Conservation (phyloP, 2,888 invertebrate genomes). For the Cyclophora albipunctata region DNA sequence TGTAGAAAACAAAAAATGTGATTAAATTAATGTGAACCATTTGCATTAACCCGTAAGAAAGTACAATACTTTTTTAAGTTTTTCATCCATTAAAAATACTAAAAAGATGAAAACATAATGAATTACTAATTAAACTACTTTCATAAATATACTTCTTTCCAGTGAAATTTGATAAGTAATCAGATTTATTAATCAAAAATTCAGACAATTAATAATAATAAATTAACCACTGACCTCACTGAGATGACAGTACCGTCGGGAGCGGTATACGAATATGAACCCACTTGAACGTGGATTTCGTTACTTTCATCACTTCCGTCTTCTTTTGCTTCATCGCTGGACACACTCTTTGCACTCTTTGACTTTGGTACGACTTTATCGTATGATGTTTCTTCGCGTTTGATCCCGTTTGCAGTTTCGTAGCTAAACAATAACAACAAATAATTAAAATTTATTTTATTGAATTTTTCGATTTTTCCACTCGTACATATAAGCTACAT, state of each 20-base stretch:
- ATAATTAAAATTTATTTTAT: conserved; percentile 1
- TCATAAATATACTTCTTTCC: too few relatives aligned
- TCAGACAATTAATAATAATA: too few relatives aligned
- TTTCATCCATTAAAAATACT: too few relatives aligned
- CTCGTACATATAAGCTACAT: not conserved
- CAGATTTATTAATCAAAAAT: too few relatives aligned
- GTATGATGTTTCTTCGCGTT: conserved; percentile 82
- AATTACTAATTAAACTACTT: too few relatives aligned
- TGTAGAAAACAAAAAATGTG: conserved; percentile 23
- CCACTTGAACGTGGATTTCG: conserved; percentile 77
- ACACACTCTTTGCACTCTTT: conserved; percentile 54
- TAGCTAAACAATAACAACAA: conserved; percentile 64
- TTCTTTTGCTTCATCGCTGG: conserved; percentile 68
- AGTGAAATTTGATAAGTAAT: too few relatives aligned
- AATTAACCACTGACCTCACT: conserved; percentile 54
- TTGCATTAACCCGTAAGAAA: not conserved
- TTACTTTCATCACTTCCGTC: conserved; percentile 71
- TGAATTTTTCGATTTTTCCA: not conserved
- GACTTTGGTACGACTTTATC: conserved; percentile 76
- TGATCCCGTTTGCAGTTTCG: conserved; percentile 86
- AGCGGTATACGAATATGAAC: conserved; percentile 81
- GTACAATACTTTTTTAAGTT: not conserved
- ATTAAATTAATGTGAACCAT: not conserved
- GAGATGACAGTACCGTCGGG: conserved; percentile 81
- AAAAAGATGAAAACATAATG: too few relatives aligned